Percentiles rank a stretch among this genome's conserved stretches.
Conservation (phyloP, 2,888 invertebrate species). For the Steromphala cineraria region DNA sequence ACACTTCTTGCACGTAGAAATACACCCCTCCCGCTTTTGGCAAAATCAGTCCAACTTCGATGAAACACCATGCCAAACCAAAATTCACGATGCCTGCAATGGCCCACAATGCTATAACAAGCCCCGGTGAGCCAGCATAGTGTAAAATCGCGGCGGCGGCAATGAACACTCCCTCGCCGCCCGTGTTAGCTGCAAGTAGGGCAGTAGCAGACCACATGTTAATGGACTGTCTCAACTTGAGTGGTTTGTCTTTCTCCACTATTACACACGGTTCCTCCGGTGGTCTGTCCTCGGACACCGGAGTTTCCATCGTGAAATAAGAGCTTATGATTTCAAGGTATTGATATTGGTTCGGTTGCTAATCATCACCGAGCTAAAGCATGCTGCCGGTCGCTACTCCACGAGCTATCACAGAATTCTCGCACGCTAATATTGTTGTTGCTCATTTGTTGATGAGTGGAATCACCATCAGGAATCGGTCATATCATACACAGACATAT, state of each 20-base stretch:
- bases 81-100: conserved; percentile 50
- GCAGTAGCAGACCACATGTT: conserved; percentile 31
- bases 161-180: conserved; percentile 52
- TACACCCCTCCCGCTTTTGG: conserved; percentile 57
- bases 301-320: too few relatives aligned
- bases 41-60: conserved; percentile 48
- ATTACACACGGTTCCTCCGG: too few relatives aligned
- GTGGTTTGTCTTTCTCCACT: neutral
- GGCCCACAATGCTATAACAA: conserved; percentile 46
- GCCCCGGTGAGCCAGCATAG: conserved; percentile 49
- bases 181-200: conserved; percentile 47
- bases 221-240: conserved; percentile 35
- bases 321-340: too few relatives aligned
- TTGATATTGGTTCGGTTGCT: too few relatives aligned
- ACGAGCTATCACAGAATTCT: too few relatives aligned
- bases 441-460: too few relatives aligned
- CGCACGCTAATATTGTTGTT: too few relatives aligned
- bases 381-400: too few relatives aligned
- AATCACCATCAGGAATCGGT: too few relatives aligned
- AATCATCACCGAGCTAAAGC: too few relatives aligned
- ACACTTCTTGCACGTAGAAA: conserved; percentile 47
- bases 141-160: conserved; percentile 46
- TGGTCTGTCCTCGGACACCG: too few relatives aligned
- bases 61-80: conserved; percentile 46
- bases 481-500: too few relatives aligned